Conservation (phyloP, 92 coral and sea anemone genomes). For the Isaurus tuberculatus region DNA sequence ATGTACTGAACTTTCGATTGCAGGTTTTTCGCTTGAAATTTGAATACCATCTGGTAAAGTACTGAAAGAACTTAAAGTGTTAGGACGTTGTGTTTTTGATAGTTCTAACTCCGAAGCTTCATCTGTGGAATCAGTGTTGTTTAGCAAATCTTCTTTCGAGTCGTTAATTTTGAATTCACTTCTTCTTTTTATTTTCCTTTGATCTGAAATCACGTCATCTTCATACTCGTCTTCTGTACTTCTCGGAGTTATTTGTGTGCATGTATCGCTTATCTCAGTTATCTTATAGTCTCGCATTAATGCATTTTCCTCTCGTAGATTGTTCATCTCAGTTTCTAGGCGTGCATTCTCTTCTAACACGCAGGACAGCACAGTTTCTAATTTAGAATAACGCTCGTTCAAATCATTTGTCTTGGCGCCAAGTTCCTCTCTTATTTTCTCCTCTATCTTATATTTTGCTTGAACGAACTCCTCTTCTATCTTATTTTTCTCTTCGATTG, state of each 20-base stretch:
- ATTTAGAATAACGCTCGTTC: conserved; percentile 68
- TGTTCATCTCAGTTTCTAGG: conserved; percentile 63
- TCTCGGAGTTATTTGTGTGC: conserved; percentile 81
- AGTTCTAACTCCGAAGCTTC: not conserved
- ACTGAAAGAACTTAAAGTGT: not conserved
- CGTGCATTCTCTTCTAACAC: conserved; percentile 82
- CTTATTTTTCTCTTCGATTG: conserved; percentile 68
- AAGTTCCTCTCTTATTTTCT: conserved; percentile 32
- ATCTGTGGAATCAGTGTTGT: conserved; percentile 8
- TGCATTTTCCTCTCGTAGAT: conserved; percentile 73
- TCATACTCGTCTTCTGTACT: conserved; percentile 73
- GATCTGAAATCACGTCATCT: not conserved
- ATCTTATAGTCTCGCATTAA: conserved; percentile 76
- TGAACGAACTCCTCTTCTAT: conserved; percentile 71
- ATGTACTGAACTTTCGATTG: not conserved
- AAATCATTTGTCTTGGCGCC: conserved; percentile 50
- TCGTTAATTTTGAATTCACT: not conserved
- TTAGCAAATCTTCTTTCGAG: not conserved
- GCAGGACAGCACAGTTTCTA: conserved; percentile 75
- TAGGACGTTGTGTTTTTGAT: not conserved
- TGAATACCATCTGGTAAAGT: not conserved
- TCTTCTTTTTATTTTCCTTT: not conserved
- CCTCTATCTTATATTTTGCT: conserved; percentile 42
- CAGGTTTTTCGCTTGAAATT: conserved; percentile 6
- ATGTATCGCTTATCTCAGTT: conserved; percentile 77